phyloP scores from a whole-genome alignment of 1,140 invertebrate genomes.

The Aphaenogaster floridana region DNA sequence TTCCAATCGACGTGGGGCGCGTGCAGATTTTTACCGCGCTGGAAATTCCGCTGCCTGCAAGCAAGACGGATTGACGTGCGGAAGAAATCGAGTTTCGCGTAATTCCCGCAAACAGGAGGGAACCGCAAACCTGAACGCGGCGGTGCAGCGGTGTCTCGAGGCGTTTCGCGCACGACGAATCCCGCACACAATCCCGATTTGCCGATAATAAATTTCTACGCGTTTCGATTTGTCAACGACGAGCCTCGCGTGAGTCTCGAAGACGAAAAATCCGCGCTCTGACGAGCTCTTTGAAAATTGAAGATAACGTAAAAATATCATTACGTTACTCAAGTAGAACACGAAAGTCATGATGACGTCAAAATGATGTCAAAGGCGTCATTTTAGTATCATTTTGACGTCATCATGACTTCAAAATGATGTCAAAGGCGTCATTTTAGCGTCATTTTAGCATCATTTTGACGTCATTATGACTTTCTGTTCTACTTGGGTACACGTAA shows the following conservation, averaged over 20 bases:
- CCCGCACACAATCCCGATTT: conserved; percentile 13
- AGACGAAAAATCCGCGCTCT: neutral
- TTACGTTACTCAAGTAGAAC: no score
- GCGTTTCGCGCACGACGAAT: conserved; percentile 11
- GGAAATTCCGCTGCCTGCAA: conserved; percentile 44
- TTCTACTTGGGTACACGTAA: no score
- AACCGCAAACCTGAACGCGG: neutral
- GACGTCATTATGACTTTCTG: no score
- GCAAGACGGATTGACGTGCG: conserved; percentile 30
- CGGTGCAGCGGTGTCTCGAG: neutral
- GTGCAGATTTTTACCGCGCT: conserved; percentile 36
- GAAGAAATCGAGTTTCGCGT: conserved; percentile 45
- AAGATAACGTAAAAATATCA: neutral
- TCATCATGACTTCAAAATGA: no score
- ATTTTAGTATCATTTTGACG: no score
- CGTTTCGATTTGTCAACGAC: conserved; percentile 19
- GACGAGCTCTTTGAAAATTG: neutral
- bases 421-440: no score
- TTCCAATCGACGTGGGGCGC: conserved; percentile 41
- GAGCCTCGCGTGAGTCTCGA: neutral
- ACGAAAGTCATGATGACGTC: no score
- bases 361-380: no score
- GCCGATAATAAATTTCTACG: conserved; percentile 30
- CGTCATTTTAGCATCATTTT: no score
- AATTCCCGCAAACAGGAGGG: conserved; percentile 28